These are phyloP conservation scores for Aurelia coerulea DNA, from an alignment of 30 jellyfish, hydroid and myxozoan genomes.

Conservation along the genomic window DNA sequence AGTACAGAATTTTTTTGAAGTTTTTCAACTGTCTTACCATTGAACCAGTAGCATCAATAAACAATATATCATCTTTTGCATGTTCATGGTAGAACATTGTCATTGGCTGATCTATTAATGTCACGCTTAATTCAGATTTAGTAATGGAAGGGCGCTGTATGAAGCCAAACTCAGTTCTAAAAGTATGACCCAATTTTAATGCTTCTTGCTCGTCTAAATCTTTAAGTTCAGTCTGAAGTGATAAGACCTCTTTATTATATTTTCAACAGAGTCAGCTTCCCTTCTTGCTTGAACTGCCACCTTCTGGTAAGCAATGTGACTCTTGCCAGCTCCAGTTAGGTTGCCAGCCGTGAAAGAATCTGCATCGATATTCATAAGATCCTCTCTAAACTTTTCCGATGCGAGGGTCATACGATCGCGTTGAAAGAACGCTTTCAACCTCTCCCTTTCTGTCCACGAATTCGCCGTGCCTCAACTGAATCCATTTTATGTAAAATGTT, in stretches of 20 bases:
- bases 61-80: slow-evolving; percentile 12
- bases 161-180: slow-evolving; percentile 29
- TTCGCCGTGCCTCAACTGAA: too few species aligned
- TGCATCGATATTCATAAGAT: too few species aligned
- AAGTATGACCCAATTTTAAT: neutral
- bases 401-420: too few species aligned
- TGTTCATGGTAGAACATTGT: slow-evolving; percentile 14
- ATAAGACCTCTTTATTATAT: neutral
- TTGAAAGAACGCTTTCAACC: too few species aligned
- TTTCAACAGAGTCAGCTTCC: slow-evolving; percentile 11
- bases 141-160: slow-evolving; percentile 7
- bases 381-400: too few species aligned
- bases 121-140: neutral
- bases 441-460: too few species aligned
- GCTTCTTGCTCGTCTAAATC: neutral
- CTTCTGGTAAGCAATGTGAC: slow-evolving; percentile 37
- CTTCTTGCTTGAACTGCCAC: slow-evolving; percentile 8
- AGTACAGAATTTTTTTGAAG: neutral
- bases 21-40: slow-evolving; percentile 3
- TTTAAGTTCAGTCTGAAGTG: neutral
- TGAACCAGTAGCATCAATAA: slow-evolving; percentile 4
- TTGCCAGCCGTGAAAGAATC: too few species aligned
- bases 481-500: too few species aligned
- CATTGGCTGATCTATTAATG: slow-evolving; percentile 21
- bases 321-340: neutral